Conservation (phyloP, 1,140 invertebrate species). For the Metopolophium dirhodum region DNA sequence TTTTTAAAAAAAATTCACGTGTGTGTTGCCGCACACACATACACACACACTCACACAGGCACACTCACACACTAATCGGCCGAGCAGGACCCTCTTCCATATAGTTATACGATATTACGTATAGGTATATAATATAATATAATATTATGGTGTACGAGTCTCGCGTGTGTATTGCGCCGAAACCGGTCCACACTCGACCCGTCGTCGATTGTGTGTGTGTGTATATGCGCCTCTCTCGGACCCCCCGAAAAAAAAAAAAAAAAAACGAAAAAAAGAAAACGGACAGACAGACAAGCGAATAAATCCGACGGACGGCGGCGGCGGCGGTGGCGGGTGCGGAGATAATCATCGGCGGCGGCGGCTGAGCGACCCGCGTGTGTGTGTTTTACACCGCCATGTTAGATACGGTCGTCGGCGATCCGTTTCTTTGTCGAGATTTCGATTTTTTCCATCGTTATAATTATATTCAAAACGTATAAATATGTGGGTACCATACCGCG, state of each 20-base stretch:
- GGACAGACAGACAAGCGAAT: slow-evolving; percentile 52
- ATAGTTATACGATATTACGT: slow-evolving; percentile 5
- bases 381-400: slow-evolving; percentile 41
- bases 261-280: neutral
- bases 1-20: neutral
- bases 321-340: neutral
- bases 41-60: too few species aligned
- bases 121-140: neutral
- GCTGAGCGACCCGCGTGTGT: neutral
- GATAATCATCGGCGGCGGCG: slow-evolving; percentile 45
- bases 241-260: slow-evolving; percentile 27
- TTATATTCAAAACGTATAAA: neutral
- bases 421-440: slow-evolving; percentile 31
- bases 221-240: slow-evolving; percentile 20
- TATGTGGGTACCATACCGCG: neutral
- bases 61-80: neutral
- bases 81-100: slow-evolving; percentile 37
- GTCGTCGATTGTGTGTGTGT: slow-evolving; percentile 9
- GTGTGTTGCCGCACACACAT: neutral
- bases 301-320: slow-evolving; percentile 15
- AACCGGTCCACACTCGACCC: slow-evolving; percentile 51
- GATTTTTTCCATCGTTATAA: neutral
- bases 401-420: slow-evolving; percentile 45
- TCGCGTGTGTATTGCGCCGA: slow-evolving; percentile 29
- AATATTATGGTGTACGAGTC: neutral